Evolutionary conservation across 2,888 invertebrate genomes (phyloP).

Genomic region (Helleia helle): DNA sequence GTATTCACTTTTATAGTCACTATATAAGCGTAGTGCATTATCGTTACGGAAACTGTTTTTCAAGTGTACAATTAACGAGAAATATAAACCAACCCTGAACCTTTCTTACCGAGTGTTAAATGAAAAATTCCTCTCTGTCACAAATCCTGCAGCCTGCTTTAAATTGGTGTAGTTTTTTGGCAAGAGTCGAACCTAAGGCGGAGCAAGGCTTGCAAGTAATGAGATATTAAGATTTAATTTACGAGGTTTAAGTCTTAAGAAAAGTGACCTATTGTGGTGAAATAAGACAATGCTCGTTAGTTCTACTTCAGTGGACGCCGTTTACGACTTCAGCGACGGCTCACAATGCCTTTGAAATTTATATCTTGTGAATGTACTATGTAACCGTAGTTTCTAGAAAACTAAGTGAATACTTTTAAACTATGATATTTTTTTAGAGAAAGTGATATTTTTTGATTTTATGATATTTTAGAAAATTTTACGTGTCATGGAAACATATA

Average conservation of each 20-base stretch:
- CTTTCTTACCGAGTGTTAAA: background rate
- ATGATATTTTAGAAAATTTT: too few relatives aligned
- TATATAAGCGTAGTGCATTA: too few relatives aligned
- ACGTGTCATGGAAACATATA: too few relatives aligned
- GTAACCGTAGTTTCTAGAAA: background rate
- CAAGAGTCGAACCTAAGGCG: conserved; percentile 41
- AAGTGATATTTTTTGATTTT: too few relatives aligned
- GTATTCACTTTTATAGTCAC: too few relatives aligned
- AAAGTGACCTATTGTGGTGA: conserved; percentile 67
- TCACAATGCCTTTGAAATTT: conserved; percentile 63
- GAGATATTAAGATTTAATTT: conserved; percentile 69
- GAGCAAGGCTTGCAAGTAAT: conserved; percentile 60
- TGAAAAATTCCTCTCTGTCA: background rate
- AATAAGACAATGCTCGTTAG: conserved; percentile 67
- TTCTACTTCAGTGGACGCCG: conserved; percentile 54
- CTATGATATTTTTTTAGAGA: too few relatives aligned
- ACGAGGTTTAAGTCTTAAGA: conserved; percentile 62
- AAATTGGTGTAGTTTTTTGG: conserved; percentile 39
- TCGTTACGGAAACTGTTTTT: too few relatives aligned
- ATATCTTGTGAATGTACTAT: conserved; percentile 41
- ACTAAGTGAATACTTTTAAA: too few relatives aligned
- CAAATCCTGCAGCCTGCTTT: conserved; percentile 18
- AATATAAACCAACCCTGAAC: background rate
- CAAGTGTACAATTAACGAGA: background rate
- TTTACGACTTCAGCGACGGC: conserved; percentile 39